A percentile compares a stretch with the other conserved stretches of the same genome.
Evolutionary conservation across 2,113 vertebrate genomes (phyloP).

Genomic region (Meleagris gallopavo): DNA sequence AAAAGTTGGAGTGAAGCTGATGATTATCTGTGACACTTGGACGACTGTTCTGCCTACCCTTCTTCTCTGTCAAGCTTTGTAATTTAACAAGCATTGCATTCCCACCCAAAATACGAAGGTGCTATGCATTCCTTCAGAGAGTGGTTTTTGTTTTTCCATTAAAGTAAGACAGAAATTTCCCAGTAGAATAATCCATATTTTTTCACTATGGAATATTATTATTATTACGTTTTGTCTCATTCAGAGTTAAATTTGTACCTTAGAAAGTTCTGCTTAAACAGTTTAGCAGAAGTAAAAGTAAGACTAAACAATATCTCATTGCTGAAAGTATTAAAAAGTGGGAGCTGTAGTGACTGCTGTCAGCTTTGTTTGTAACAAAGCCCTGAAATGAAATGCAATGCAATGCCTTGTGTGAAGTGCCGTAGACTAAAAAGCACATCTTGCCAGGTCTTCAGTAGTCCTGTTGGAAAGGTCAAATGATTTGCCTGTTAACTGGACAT

Average conservation of each 20-base stretch:
- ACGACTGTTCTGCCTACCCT: background rate
- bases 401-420: background rate
- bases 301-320: background rate
- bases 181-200: background rate
- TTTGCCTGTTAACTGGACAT: conserved; percentile 39
- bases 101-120: background rate
- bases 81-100: background rate
- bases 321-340: background rate
- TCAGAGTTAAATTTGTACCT: background rate
- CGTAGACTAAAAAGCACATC: background rate
- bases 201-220: background rate
- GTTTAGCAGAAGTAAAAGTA: background rate
- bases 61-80: background rate
- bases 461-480: conserved; percentile 62
- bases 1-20: background rate
- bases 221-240: background rate
- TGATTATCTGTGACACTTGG: background rate
- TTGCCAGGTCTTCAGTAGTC: conserved; percentile 34
- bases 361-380: conserved; percentile 30
- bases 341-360: background rate
- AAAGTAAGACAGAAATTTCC: background rate
- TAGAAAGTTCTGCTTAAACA: background rate
- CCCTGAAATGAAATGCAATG: background rate
- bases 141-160: background rate
- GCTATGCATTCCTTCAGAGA: background rate